phyloP scores from a whole-genome alignment of 2,888 invertebrate species.

The Norana najaformis region DNA sequence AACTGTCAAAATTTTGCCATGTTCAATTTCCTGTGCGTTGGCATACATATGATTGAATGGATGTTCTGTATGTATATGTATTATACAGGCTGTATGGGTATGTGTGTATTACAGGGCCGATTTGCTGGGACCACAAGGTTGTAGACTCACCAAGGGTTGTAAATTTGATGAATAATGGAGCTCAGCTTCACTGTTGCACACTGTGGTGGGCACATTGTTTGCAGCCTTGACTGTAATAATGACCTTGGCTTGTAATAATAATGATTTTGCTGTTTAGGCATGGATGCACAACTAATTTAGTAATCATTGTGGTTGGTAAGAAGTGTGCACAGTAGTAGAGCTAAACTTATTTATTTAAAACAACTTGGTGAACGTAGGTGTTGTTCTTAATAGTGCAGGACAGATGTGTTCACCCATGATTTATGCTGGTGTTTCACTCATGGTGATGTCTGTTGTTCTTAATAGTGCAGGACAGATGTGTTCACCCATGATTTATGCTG shows the following conservation, averaged over 20 bases:
- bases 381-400: neutral
- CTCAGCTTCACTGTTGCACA: neutral
- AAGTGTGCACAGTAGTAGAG: neutral
- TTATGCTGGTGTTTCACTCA: neutral
- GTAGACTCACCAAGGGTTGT: no score
- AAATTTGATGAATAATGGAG: neutral
- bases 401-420: neutral
- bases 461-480: no score
- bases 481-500: no score
- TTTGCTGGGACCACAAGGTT: neutral
- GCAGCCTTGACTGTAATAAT: neutral
- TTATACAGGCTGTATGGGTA: neutral
- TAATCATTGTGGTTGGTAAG: neutral
- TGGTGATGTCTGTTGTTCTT: no score
- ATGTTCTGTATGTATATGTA: no score
- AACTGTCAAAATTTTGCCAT: no score
- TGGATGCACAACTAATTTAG: no score
- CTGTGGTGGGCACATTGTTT: neutral
- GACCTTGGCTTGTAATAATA: no score
- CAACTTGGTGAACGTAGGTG: neutral
- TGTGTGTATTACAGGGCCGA: neutral
- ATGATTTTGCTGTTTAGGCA: neutral
- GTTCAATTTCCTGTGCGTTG: neutral
- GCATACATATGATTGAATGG: neutral
- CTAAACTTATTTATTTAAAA: neutral